These are phyloP conservation scores for Lithobates pipiens DNA, from an alignment of 2,797 vertebrate species.

Conservation along the genomic window DNA sequence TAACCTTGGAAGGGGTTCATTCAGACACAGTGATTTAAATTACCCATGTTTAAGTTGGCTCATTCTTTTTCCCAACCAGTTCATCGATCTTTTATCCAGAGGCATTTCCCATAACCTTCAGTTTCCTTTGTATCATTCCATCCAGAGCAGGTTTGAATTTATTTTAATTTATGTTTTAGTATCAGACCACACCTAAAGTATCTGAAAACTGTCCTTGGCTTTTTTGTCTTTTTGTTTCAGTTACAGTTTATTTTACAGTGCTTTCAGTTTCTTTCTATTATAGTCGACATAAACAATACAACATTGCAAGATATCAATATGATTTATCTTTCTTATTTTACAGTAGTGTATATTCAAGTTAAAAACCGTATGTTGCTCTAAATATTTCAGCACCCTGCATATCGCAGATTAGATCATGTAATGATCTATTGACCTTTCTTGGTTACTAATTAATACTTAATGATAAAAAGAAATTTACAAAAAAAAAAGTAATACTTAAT, in stretches of 20 bases:
- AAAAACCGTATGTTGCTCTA: background rate
- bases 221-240: background rate
- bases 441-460: no score
- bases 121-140: conserved; percentile 59
- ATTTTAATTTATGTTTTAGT: conserved; percentile 45
- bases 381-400: background rate
- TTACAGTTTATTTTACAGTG: conserved; percentile 1
- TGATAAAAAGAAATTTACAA: no score
- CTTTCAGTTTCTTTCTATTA: background rate
- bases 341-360: background rate
- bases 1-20: conserved; percentile 59
- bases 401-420: background rate
- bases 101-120: conserved; percentile 62
- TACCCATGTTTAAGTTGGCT: conserved; percentile 48
- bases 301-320: background rate
- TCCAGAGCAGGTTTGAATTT: conserved; percentile 53
- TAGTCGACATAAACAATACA: background rate
- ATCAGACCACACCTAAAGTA: conserved; percentile 52
- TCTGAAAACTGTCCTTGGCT: conserved; percentile 7
- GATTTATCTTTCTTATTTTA: background rate
- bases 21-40: conserved; percentile 58
- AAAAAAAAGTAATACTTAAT: no score
- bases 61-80: conserved; percentile 55
- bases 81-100: conserved; percentile 58
- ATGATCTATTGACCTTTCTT: no score